Conservation (phyloP, 2,797 vertebrate genomes). For the Hyperoplus lanceolatus region DNA sequence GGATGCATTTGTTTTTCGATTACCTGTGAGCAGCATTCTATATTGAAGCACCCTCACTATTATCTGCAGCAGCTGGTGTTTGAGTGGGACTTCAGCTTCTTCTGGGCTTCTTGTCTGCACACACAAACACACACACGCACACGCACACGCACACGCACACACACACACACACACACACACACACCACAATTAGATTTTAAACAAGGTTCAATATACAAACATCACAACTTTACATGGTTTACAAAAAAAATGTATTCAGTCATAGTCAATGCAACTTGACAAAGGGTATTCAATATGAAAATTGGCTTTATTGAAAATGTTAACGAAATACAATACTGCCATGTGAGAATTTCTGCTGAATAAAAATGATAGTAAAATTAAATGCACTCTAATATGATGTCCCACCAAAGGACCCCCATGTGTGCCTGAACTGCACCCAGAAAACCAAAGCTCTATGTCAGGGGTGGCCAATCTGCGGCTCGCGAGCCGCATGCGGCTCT, state of each 20-base stretch:
- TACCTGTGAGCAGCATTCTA: slow-evolving; percentile 96
- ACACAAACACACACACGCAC: slow-evolving; percentile 25
- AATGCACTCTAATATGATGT: background rate
- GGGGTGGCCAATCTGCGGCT: too few species aligned
- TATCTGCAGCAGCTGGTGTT: slow-evolving; percentile 93
- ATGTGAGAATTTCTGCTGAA: background rate
- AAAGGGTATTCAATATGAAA: background rate
- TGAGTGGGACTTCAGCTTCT: slow-evolving; percentile 86
- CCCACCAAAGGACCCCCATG: background rate
- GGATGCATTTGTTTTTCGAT: slow-evolving; percentile 1
- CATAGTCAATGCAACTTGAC: background rate
- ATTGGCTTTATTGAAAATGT: background rate
- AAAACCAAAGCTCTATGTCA: slow-evolving; percentile 11
- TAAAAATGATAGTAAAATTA: slow-evolving; percentile 12
- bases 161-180: slow-evolving; percentile 28
- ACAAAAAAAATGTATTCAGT: background rate
- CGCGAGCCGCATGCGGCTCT: too few species aligned
- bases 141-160: slow-evolving; percentile 11
- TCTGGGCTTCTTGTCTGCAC: slow-evolving; percentile 83
- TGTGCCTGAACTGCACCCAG: background rate
- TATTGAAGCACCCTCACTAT: slow-evolving; percentile 95
- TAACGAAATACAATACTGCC: background rate
- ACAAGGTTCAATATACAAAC: background rate
- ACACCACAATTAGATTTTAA: background rate
- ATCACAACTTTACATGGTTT: background rate